Base-by-base conservation (phyloP, 1,140 invertebrate species). In the Ceratosolen fusciceps region DNA sequence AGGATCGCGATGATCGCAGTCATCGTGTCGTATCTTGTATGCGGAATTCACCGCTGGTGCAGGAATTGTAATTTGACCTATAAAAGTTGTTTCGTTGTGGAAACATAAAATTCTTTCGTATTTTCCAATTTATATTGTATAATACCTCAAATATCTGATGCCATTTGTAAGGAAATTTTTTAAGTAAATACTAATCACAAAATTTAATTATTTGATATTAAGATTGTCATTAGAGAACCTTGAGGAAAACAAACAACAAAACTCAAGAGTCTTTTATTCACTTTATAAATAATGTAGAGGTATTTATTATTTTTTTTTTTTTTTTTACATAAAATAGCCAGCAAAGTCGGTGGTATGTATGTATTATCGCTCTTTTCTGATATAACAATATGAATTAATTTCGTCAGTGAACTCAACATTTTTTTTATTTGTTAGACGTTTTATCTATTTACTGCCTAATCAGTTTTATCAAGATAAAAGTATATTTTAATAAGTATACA, bases 51-150 rank as follows among this genome's bases (percentile, higher is more conserved):
- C 8, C 9, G 21, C 19, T 65, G 19, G 47, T 74, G 56, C 56
- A 62, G 37, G 8, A 60, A 74, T 74, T 54, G 37, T 74, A 74
- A 74, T 74, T 43, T 24, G 56, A 60, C 37, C 72, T 60, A 74
- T 26, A 74, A 74, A 60, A 58, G 31, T 73, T 73, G 71, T 73
- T 52, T 58, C 52, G 9, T 58, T 39, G 34, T 37, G 34, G 12
- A 56, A 1, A 19, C 29, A 52, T 34, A 21, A 72, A 54, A 19
- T 56, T 14, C 10, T 29, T 52, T 52, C 19, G 29, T 71, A 71
- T 21, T 49, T n/a, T 1, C 8, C 8, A 10, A 37, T 0, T 37
- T 65, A 37, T n/a, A 10, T 37, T 37, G 60, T 65, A 65, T 19
- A n/a, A 37, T 37, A 65, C 21, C 19, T 65, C 16, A 2, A 37